Evolutionary conservation across 1,140 invertebrate species (phyloP).

Genomic region (Papilio polytes): DNA sequence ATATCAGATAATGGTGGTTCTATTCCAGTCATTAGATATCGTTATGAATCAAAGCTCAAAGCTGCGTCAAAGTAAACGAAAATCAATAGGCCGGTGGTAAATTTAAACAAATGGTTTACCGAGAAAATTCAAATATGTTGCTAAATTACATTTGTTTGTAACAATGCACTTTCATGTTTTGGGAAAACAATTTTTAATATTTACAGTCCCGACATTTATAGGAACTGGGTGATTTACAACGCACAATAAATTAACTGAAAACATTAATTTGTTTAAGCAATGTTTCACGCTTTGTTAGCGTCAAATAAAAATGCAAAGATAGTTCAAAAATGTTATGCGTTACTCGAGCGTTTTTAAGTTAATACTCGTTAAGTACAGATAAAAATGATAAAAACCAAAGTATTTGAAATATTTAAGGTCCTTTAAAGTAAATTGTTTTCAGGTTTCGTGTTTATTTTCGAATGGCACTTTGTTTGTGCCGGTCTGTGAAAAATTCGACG

Average conservation of each 20-base stretch:
- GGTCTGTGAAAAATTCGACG: conserved; percentile 57
- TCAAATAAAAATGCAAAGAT: not conserved
- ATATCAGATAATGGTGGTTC: not conserved
- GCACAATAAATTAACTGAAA: too few relatives aligned
- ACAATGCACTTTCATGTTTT: not conserved
- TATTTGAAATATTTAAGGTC: not conserved
- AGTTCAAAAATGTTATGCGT: not conserved
- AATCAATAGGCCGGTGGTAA: not conserved
- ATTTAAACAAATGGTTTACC: not conserved
- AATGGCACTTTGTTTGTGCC: conserved; percentile 72
- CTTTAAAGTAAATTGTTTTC: conserved; percentile 28
- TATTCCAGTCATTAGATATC: not conserved
- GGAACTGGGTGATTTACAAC: too few relatives aligned
- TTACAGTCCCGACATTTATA: too few relatives aligned
- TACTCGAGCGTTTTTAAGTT: too few relatives aligned
- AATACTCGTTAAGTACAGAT: not conserved
- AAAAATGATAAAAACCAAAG: too few relatives aligned
- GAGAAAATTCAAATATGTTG: not conserved
- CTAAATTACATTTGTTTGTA: not conserved
- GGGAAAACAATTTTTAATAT: not conserved
- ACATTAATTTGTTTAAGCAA: too few relatives aligned
- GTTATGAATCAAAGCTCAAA: conserved; percentile 10
- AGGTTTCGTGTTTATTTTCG: conserved; percentile 75
- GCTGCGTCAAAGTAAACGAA: not conserved
- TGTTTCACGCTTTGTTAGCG: too few relatives aligned